These are phyloP conservation scores for Imbricaverruca yamaguchii DNA, from an alignment of 2,888 invertebrate genomes.

Conservation along the genomic window DNA sequence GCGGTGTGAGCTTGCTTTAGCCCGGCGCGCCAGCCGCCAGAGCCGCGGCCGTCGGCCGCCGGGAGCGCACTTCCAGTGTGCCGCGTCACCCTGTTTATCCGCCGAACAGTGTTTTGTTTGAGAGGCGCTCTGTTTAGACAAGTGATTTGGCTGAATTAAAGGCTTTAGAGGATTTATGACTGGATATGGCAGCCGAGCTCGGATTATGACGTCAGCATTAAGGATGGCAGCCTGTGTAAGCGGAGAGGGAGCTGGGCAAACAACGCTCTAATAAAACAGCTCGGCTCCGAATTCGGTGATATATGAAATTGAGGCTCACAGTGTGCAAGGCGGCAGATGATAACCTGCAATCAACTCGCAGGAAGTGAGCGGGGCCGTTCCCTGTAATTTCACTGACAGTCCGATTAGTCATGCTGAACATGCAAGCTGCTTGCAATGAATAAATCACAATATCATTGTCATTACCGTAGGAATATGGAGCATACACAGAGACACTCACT, in stretches of 20 bases:
- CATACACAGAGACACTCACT: too few species aligned
- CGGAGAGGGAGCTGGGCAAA: not conserved
- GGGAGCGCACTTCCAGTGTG: slow-evolving; percentile 26
- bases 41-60: not conserved
- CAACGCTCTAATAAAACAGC: not conserved
- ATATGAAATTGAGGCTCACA: too few species aligned
- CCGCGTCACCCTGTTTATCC: slow-evolving; percentile 18
- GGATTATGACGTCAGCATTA: not conserved
- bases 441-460: too few species aligned
- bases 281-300: too few species aligned
- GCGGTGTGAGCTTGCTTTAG: too few species aligned
- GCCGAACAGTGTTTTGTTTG: not conserved
- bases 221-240: not conserved
- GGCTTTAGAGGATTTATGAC: slow-evolving; percentile 12
- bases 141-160: slow-evolving; percentile 17
- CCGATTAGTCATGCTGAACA: too few species aligned
- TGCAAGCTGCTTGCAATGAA: too few species aligned
- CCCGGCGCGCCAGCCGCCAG: not conserved
- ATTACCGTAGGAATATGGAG: too few species aligned
- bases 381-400: too few species aligned
- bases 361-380: too few species aligned
- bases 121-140: slow-evolving; percentile 15
- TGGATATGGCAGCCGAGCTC: slow-evolving; percentile 3
- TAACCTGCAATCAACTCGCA: too few species aligned
- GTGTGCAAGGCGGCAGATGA: too few species aligned